Base-by-base conservation (phyloP, 2,113 vertebrate species). In the Vombatus ursinus region DNA sequence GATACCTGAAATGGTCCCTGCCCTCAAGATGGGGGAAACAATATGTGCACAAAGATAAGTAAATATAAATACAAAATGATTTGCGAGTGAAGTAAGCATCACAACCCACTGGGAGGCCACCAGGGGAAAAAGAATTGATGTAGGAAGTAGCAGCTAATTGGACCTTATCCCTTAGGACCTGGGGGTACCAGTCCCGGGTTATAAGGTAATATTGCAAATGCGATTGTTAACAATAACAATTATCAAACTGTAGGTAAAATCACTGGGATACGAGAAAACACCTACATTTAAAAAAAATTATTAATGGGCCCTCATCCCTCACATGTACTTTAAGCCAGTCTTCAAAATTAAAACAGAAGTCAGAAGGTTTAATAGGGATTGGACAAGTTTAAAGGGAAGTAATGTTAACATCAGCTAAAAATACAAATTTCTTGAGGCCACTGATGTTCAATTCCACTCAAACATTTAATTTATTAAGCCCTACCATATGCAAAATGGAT, bases 391-490 rank as follows among this genome's bases (percentile, higher is more conserved):
- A 61, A 97, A 53, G 94, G 91, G 57, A n/a, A 92, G 97, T 84
- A 77, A 90, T 95, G 94, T 96, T 89, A 93, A 94, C 57, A 95
- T 96, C 95, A 93, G 90, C 91, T 52, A 50, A 95, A 96, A 96
- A 93, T 52, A 94, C 37, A 93, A 97, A 94, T 92, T 94, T 92
- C 93, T 92, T 49, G 93, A 96, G 94, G 93, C 94, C 77, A 91
- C 92, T 91, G 50, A 96, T 91, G 50, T 8, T n/a, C 19, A 84
- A 84, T 84, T 84, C 68, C 44, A 44, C 68, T 44, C 68, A 84
- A 84, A 84, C 68, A 84, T 84, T 84, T 84, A 84, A 84, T 84
- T 84, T 84, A 84, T 7, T 84, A 44, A 84, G 19, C 68, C 68
- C 68, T 23, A 23, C 68, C n/a, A 0, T 23, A 84, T 84, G 37